Evolutionary conservation across 1,140 invertebrate species (phyloP).

Genomic region (Mesaphorura yosii): DNA sequence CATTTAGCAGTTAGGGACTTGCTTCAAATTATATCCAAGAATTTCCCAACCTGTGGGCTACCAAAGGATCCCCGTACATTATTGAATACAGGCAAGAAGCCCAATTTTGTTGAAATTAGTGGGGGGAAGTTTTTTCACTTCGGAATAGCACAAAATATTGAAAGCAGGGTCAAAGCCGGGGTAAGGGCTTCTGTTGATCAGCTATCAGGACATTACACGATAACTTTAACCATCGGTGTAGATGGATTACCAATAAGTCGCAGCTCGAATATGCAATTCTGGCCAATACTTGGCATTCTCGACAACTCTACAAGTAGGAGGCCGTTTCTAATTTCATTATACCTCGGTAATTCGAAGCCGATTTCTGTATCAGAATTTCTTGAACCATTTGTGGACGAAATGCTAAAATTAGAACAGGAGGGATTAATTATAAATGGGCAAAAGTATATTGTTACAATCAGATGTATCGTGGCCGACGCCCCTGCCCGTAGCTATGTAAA

Average conservation of each 20-base stretch:
- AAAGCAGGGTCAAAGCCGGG: too few relatives aligned
- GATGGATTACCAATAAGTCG: slow-evolving; percentile 7
- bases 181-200: too few relatives aligned
- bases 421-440: slow-evolving; percentile 2
- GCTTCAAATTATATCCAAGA: too few relatives aligned
- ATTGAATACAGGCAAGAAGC: too few relatives aligned
- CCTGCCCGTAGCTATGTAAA: slow-evolving; percentile 21
- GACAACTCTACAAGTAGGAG: background rate
- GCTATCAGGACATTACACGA: too few relatives aligned
- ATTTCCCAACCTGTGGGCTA: too few relatives aligned
- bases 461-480: slow-evolving; percentile 21
- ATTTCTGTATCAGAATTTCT: background rate
- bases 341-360: background rate
- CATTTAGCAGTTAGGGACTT: too few relatives aligned
- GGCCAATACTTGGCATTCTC: slow-evolving; percentile 11
- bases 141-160: too few relatives aligned
- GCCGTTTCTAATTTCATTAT: slow-evolving; percentile 4
- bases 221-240: slow-evolving; percentile 9
- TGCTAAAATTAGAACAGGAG: background rate
- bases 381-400: slow-evolving; percentile 10
- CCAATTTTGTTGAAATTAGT: too few relatives aligned
- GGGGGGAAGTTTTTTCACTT: too few relatives aligned
- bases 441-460: slow-evolving; percentile 6
- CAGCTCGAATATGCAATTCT: slow-evolving; percentile 5
- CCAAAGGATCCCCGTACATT: too few relatives aligned